Evolutionary conservation across 2,113 vertebrate genomes (phyloP).

Genomic region (Tursiops truncatus): DNA sequence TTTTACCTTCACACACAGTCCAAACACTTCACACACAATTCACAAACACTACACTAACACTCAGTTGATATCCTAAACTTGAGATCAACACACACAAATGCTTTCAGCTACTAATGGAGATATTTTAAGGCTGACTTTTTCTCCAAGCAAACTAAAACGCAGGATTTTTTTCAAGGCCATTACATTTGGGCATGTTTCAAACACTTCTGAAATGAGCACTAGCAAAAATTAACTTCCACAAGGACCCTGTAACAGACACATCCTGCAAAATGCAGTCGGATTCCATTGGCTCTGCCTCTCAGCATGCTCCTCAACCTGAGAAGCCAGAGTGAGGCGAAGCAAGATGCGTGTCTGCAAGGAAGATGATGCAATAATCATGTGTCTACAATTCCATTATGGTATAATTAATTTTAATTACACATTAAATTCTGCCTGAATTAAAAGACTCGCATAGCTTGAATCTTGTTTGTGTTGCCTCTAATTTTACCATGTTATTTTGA

Average conservation of each 20-base stretch:
- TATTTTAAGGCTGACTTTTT: conserved; percentile 40
- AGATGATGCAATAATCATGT: conserved; percentile 86
- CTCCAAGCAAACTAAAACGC: conserved; percentile 14
- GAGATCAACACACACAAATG: neutral
- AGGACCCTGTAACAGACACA: neutral
- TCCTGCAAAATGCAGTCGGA: neutral
- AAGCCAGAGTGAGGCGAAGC: conserved; percentile 77
- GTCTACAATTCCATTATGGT: conserved; percentile 85
- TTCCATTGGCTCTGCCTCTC: neutral
- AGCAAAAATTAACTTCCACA: conserved; percentile 40
- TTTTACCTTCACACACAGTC: conserved; percentile 35
- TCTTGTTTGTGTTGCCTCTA: conserved; percentile 83
- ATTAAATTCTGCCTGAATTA: conserved; percentile 87
- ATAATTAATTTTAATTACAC: conserved; percentile 88
- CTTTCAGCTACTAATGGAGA: neutral
- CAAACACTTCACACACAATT: conserved; percentile 39
- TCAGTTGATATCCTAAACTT: conserved; percentile 6
- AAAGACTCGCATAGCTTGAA: conserved; percentile 83
- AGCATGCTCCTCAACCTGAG: conserved; percentile 43
- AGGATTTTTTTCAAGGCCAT: neutral
- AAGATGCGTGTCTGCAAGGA: conserved; percentile 80
- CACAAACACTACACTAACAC: neutral
- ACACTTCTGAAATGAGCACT: conserved; percentile 18
- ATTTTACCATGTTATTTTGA: conserved; percentile 84
- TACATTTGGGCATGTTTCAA: neutral